phyloP scores from a whole-genome alignment of 2,113 vertebrate species.

The Rhinogobius similis region DNA sequence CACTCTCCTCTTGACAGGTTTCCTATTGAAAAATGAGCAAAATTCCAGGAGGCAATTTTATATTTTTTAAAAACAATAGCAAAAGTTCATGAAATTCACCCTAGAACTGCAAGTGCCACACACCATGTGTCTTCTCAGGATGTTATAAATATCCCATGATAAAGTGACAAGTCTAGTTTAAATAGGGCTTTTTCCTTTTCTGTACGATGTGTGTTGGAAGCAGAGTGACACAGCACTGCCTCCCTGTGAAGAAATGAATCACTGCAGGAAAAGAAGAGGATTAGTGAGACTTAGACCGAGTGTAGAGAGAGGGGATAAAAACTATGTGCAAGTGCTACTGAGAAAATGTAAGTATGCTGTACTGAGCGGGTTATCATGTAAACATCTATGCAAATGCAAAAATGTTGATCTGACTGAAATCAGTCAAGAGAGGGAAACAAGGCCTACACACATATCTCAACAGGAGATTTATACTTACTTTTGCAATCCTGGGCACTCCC shows the following conservation, averaged over 20 bases:
- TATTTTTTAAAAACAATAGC: neutral
- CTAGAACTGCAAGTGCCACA: neutral
- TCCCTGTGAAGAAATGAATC: slow-evolving; percentile 67
- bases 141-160: slow-evolving; percentile 26
- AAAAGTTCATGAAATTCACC: neutral
- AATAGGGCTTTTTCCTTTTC: slow-evolving; percentile 22
- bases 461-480: neutral
- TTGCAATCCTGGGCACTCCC: neutral
- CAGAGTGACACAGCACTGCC: slow-evolving; percentile 73
- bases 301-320: neutral
- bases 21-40: too few species aligned
- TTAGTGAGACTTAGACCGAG: neutral
- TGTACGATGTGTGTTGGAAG: slow-evolving; percentile 8
- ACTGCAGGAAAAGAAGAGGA: slow-evolving; percentile 55
- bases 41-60: too few species aligned
- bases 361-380: neutral
- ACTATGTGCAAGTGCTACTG: neutral
- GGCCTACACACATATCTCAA: neutral
- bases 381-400: neutral
- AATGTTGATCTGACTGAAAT: neutral
- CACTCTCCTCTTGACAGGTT: too few species aligned
- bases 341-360: neutral
- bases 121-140: neutral
- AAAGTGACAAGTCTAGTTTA: slow-evolving; percentile 25
- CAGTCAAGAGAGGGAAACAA: neutral